Percentiles rank a stretch among this genome's conserved stretches.
Conservation (phyloP, 2,113 vertebrate species). For the Anser brachyrhynchus region DNA sequence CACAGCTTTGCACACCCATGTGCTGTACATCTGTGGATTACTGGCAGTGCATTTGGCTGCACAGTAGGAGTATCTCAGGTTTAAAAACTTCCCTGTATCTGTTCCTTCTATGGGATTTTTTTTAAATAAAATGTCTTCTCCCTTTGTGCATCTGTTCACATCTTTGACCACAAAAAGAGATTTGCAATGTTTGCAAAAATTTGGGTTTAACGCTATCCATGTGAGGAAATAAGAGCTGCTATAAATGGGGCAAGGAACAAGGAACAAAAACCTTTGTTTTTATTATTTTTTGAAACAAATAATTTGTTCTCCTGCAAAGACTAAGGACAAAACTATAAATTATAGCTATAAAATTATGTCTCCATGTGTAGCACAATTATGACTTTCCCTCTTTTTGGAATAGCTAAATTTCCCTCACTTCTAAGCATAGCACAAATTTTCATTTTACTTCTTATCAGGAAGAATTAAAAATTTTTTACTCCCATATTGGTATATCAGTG, state of each 20-base stretch:
- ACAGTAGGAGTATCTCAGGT: constrained; percentile 58
- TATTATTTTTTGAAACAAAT: neutral
- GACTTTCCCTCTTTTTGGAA: neutral
- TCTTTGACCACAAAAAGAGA: constrained; percentile 51
- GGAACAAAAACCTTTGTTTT: neutral
- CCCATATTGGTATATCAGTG: neutral
- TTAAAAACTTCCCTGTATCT: constrained; percentile 48
- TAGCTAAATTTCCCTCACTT: rapidly evolving
- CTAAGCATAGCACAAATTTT: neutral
- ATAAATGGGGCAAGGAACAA: neutral
- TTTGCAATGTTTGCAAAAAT: constrained; percentile 39
- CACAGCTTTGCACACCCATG: constrained; percentile 65
- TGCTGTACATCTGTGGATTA: constrained; percentile 62
- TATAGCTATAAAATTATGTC: neutral
- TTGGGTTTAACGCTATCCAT: constrained; percentile 9
- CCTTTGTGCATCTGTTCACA: constrained; percentile 53
- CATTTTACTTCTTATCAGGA: neutral
- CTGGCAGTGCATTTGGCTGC: constrained; percentile 56
- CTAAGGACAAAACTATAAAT: neutral
- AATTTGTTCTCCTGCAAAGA: neutral
- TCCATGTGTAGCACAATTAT: rapidly evolving
- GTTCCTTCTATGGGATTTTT: neutral
- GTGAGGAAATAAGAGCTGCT: neutral
- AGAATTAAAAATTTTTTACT: neutral
- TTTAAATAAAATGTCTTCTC: constrained; percentile 30